phyloP scores from a whole-genome alignment of 2,113 vertebrate genomes.

The Mugil cephalus region DNA sequence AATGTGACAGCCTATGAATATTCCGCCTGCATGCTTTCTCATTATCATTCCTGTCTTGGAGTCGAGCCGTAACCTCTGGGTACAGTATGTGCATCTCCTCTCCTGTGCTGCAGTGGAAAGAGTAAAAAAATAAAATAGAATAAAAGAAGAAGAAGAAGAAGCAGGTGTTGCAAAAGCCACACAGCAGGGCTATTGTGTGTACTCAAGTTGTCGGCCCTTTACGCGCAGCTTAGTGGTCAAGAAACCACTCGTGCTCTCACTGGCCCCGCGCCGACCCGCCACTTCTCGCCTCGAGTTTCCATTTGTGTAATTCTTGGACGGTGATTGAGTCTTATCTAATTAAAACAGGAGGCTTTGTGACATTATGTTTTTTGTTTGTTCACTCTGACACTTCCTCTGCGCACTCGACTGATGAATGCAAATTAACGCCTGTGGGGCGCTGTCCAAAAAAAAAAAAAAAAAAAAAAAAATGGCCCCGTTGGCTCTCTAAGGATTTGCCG shows the following conservation, averaged over 20 bases:
- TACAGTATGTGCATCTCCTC: slow-evolving; percentile 57
- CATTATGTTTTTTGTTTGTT: slow-evolving; percentile 25
- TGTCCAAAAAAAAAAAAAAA: too few relatives aligned
- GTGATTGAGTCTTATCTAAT: slow-evolving; percentile 4
- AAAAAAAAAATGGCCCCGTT: slow-evolving; percentile 48
- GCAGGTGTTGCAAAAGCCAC: slow-evolving; percentile 20
- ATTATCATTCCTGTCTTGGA: slow-evolving; percentile 68
- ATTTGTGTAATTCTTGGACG: neutral
- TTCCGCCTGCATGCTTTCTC: slow-evolving; percentile 62
- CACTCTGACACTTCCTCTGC: slow-evolving; percentile 13
- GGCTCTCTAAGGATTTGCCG: slow-evolving; percentile 54
- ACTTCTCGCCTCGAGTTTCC: neutral
- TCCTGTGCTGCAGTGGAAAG: slow-evolving; percentile 42
- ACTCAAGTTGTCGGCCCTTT: neutral
- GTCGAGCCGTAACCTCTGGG: slow-evolving; percentile 62
- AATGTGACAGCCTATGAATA: slow-evolving; percentile 73
- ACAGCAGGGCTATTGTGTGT: slow-evolving; percentile 43
- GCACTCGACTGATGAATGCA: slow-evolving; percentile 58
- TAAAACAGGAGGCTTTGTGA: slow-evolving; percentile 21
- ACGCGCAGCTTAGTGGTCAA: slow-evolving; percentile 32
- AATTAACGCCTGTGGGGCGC: slow-evolving; percentile 55
- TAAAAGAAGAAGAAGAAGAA: neutral
- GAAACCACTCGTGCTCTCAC: slow-evolving; percentile 40
- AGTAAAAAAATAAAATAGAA: neutral
- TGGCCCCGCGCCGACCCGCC: slow-evolving; percentile 30